Conservation (phyloP, 1,140 invertebrate species). For the Pseudomyrmex cubaensis region DNA sequence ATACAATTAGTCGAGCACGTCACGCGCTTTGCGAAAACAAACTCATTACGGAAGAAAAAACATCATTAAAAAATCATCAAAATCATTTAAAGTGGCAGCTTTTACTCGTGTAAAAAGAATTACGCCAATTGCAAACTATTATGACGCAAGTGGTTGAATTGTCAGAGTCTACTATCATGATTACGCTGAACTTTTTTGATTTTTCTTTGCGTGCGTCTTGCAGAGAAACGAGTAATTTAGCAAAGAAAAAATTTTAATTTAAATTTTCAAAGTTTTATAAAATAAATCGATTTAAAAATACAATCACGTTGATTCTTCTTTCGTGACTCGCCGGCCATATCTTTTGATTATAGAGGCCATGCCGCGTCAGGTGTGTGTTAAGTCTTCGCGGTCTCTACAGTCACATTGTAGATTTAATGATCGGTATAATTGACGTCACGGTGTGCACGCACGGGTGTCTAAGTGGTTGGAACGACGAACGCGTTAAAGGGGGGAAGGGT, state of each 20-base stretch:
- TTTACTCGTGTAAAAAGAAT: conserved; percentile 1
- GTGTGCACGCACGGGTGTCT: conserved; percentile 38
- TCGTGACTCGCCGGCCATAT: conserved; percentile 13
- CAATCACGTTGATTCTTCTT: conserved; percentile 2
- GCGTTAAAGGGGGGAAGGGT: background rate
- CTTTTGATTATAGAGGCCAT: background rate
- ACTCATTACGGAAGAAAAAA: background rate
- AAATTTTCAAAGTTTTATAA: background rate
- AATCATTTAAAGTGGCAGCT: background rate
- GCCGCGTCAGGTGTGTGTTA: conserved; percentile 33
- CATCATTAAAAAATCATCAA: background rate
- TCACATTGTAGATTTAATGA: conserved; percentile 39
- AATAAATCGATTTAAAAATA: background rate
- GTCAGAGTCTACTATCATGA: background rate
- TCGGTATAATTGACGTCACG: conserved; percentile 63
- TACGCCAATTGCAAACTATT: background rate
- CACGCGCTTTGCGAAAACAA: background rate
- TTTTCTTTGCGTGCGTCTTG: background rate
- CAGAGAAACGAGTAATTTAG: background rate
- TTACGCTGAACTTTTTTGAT: background rate
- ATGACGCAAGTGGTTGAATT: background rate
- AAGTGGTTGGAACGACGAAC: conserved; percentile 55
- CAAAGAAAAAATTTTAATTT: no score
- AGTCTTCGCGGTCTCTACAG: background rate
- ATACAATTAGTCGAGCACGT: background rate